A percentile compares a stretch with the other conserved stretches of the same genome.
Conservation (phyloP, 2,888 invertebrate genomes). For the Mantis religiosa region DNA sequence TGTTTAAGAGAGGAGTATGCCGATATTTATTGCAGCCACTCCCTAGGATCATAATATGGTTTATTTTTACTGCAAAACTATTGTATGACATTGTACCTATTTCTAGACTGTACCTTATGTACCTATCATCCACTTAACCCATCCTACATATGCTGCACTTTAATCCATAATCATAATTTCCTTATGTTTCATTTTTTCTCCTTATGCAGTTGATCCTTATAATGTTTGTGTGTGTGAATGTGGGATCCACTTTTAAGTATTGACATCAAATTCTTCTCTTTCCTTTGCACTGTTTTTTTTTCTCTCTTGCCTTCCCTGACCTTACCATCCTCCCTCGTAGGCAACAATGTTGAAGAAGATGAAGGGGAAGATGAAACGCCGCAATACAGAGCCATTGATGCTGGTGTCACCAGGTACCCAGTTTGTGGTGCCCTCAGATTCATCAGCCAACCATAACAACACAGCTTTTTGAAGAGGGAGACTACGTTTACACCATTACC, state of each 20-base stretch:
- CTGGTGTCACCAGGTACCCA: conserved; percentile 50
- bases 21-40: conserved; percentile 28
- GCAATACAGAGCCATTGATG: conserved; percentile 87
- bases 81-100: not conserved
- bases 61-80: conserved; percentile 6
- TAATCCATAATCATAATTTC: conserved; percentile 25
- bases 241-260: conserved; percentile 27
- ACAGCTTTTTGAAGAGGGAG: conserved; percentile 29
- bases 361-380: conserved; percentile 92
- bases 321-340: conserved; percentile 54
- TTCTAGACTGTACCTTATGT: conserved; percentile 15
- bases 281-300: conserved; percentile 37
- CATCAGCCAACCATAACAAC: conserved; percentile 31
- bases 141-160: not conserved
- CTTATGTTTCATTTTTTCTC: conserved; percentile 21
- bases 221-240: conserved; percentile 24
- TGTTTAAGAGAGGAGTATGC: not conserved
- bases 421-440: conserved; percentile 33
- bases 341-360: conserved; percentile 99
- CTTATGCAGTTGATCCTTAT: not conserved
- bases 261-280: conserved; percentile 32
- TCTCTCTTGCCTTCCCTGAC: conserved; percentile 46
- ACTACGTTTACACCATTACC: not conserved
- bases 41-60: conserved; percentile 32
- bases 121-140: not conserved